Base-by-base conservation (phyloP, 2,888 invertebrate species). In the Ophion ellenae region DNA sequence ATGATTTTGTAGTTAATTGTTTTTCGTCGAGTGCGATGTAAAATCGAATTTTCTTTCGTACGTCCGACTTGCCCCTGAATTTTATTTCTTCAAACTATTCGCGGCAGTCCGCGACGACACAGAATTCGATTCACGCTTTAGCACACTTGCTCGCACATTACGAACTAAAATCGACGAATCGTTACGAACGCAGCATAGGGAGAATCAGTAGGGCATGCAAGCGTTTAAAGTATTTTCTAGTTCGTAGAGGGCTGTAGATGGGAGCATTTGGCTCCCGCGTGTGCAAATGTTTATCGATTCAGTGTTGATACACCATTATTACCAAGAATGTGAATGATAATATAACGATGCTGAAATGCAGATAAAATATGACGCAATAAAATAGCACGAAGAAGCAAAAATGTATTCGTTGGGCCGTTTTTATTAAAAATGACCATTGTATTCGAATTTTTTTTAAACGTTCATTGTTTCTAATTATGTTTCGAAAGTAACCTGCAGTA, bases 161-260 rank as follows among this genome's bases (percentile, higher is more conserved):
- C 40, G 7, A 63, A 63, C n/a, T 17, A 77, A 57, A 59, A 69
- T n/a, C 24, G n/a, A 57, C 36, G 45, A 17, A 59, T 59, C 57
- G 57, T 59, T 77, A 70, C 78, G 67, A 63, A 69, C 17, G 78
- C 75, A 59, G 70, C 36, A 17, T 84, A 75, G 67, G 66, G 67
- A 71, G 71, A 67, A 61, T n/a, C 64, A 78, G 17, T 67, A 61
- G 71, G 76, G 79, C 71, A 73, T 67, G 53, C 36, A 71, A 74
- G 61, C 61, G 79, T 80, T 85, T 61, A 1, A 73, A 80, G 66
- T 79, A 83, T 85, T 83, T 85, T 77, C 66, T 85, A 83, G 82
- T 57, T 47, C 66, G 36, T 70, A 73, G 47, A 67, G 75, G 80
- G 28, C 73, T 71, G 61, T 77, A 77, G 76, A 40, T 83, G 74